Evolutionary conservation across 2,113 vertebrate genomes (phyloP).

Genomic region (Nothocercus nigrocapillus): DNA sequence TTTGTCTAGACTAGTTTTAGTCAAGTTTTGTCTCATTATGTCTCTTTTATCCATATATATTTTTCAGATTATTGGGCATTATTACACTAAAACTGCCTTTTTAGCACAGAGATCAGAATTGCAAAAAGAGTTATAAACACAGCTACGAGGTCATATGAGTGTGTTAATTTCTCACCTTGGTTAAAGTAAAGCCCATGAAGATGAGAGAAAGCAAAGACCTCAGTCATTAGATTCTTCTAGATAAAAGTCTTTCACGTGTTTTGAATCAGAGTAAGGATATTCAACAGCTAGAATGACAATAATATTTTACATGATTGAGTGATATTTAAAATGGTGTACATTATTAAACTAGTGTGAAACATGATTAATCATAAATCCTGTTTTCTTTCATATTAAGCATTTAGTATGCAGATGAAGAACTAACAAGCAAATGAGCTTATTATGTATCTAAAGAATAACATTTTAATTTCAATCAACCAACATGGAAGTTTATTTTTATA

Average conservation of each 20-base stretch:
- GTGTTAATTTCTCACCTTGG: background rate
- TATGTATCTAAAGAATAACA: background rate
- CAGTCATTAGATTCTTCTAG: background rate
- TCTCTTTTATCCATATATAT: background rate
- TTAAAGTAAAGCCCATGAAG: background rate
- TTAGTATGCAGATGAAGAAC: background rate
- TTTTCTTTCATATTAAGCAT: background rate
- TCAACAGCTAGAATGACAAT: background rate
- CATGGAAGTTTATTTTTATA: background rate
- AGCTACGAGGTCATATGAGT: background rate
- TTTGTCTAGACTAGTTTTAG: background rate
- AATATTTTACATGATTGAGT: background rate
- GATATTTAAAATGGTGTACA: background rate
- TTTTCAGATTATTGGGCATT: background rate
- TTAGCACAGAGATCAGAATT: background rate
- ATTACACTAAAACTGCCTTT: background rate
- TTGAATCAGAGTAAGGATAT: background rate
- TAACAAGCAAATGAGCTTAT: background rate
- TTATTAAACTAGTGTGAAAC: background rate
- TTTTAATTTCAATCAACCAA: background rate
- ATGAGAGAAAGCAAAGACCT: background rate
- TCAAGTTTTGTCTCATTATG: no score
- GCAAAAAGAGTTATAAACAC: background rate
- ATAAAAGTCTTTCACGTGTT: background rate
- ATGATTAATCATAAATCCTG: background rate